Base-by-base conservation (phyloP, 2,888 invertebrate species). In the Amphipyra tragopoginis region DNA sequence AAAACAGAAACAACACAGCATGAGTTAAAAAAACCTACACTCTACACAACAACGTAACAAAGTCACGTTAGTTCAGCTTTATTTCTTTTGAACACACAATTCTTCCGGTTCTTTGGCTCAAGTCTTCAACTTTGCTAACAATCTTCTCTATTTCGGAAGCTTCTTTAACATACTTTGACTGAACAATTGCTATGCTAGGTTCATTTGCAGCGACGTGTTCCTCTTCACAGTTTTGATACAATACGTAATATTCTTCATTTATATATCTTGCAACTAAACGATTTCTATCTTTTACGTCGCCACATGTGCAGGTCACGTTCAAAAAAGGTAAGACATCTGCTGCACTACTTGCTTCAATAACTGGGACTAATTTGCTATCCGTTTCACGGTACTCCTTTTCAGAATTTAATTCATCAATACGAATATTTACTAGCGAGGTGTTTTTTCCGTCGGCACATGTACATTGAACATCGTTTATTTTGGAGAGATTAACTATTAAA, bases 141-240 rank as follows among this genome's bases (percentile, higher is more conserved):
- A 39, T 39, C 38, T 39, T 39, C 38, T 39, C 11, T n/a, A 39
- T 39, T 39, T 39, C 38, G 38, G n/a, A 39, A n/a, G 38, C 5
- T n/a, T 39, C n/a, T 39, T 39, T 1, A 5, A 39, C 38, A n/a
- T 39, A 13, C n/a, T 39, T 39, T 1, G 38, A 0, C 1, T 1
- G 1, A 39, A 39, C n/a, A n/a, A 39, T 5, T 39, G 38, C 38
- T n/a, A 6, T 4, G n/a, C 11, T 6, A n/a, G 38, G 38, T 39
- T n/a, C n/a, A 7, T 7, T 5, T 29, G n/a, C n/a, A n/a, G n/a
- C n/a, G n/a, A n/a, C n/a, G n/a, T n/a, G n/a, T n/a, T n/a, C n/a
- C n/a, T n/a, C n/a, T n/a, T n/a, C n/a, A n/a, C n/a, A n/a, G n/a
- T n/a, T n/a, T n/a, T n/a, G n/a, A 14, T 14, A 40, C 2, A 40